These are phyloP conservation scores for Rhea pennata DNA, from an alignment of 2,113 vertebrate genomes.

Conservation along the genomic window DNA sequence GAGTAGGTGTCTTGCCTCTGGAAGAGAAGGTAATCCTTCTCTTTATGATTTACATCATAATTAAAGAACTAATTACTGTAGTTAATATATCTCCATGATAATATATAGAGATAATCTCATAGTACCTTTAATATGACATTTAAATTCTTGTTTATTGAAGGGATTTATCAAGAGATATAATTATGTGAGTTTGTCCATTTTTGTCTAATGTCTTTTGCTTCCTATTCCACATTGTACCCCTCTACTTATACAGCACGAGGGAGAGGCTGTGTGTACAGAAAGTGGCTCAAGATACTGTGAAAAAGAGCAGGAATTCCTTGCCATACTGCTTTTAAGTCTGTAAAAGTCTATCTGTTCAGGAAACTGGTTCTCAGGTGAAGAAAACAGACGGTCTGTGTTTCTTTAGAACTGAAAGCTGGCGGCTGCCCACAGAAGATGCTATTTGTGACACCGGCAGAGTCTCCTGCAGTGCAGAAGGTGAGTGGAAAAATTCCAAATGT, in stretches of 20 bases:
- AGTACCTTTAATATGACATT: background rate
- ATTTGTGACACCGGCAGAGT: background rate
- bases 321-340: background rate
- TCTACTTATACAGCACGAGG: background rate
- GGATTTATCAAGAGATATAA: background rate
- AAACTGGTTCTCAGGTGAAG: background rate
- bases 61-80: background rate
- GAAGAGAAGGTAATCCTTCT: background rate
- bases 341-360: background rate
- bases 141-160: background rate
- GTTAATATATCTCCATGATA: background rate
- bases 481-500: background rate
- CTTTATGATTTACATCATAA: background rate
- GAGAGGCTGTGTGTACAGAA: background rate
- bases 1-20: background rate
- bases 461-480: background rate
- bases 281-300: background rate
- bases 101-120: background rate
- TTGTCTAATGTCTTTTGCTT: background rate
- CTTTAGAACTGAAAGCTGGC: background rate
- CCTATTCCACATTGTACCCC: fast-evolving
- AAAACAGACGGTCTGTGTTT: background rate
- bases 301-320: background rate
- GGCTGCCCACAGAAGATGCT: background rate
- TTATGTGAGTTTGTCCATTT: background rate